Evolutionary conservation across 1,140 invertebrate species (phyloP), one percentile per base, ranked within the genome.

Genomic region (Mycetomoellerius zeteki): DNA sequence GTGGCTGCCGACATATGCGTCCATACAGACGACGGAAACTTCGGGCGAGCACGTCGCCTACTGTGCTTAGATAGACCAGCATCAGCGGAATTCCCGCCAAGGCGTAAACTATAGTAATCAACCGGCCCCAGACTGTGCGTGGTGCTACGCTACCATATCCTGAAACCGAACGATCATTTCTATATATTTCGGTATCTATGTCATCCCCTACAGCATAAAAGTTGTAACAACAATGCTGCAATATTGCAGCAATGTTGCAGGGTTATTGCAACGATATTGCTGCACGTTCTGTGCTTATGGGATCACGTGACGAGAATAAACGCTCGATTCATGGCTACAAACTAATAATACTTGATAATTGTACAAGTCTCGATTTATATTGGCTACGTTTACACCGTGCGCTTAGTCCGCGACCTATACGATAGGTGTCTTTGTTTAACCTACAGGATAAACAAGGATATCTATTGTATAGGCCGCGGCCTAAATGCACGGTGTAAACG

Each of bases 121-220:
- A 93, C 90, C 96, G 92, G 85, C 99, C 98, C 97, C 97, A 98
- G 52, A 98, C 96, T 0, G 99, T 99, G 92, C 97, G 97, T 1
- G 99, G 99, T 10, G 98, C 97, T 65, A 99, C 98, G 93, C 98
- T 98, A 47, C 99, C 98, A 93, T 99, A 99, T 78, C 99, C 98
- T 99, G 96, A 4, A 96, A 95, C 0, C 52, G 4, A 72, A 85
- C 50, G 2, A 2, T 16, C 12, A 10, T 24, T 69, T 69, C 37
- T 3, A 50, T 65, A 65, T 7, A 33, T 33, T 65, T 65, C 30
- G 62, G 4, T n/a, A 65, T 33, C 8, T 30, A 19, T 60, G 21
- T n/a, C 50, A n/a, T n/a, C n/a, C n/a, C n/a, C n/a, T n/a, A n/a
- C n/a, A n/a, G n/a, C n/a, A n/a, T n/a, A n/a, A n/a, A n/a, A n/a